Conservation (phyloP, 2,888 invertebrate species). For the Sisyra nigra region DNA sequence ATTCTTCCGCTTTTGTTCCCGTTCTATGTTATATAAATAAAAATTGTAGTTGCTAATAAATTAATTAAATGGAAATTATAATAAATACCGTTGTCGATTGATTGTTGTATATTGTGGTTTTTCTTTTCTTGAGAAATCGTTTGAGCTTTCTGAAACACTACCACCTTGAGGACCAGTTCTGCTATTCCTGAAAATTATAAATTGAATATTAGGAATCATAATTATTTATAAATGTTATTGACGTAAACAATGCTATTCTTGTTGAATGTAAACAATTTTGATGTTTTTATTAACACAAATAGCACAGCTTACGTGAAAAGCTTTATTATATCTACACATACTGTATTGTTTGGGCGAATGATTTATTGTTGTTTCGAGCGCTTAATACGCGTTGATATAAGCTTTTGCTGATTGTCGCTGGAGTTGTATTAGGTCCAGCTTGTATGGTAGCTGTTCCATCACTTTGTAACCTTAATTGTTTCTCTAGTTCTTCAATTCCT, state of each 20-base stretch:
- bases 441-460: slow-evolving; percentile 33
- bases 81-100: slow-evolving; percentile 20
- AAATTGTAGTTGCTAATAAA: too few species aligned
- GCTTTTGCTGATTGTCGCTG: slow-evolving; percentile 53
- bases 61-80: not conserved
- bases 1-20: slow-evolving; percentile 13
- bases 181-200: slow-evolving; percentile 34
- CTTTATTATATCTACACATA: too few species aligned
- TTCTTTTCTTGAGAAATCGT: slow-evolving; percentile 21
- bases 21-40: too few species aligned
- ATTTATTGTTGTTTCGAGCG: slow-evolving; percentile 11
- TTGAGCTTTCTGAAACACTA: slow-evolving; percentile 28
- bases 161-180: slow-evolving; percentile 40
- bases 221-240: too few species aligned
- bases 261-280: too few species aligned
- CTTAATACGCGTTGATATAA: slow-evolving; percentile 60
- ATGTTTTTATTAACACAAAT: too few species aligned
- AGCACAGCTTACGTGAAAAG: too few species aligned
- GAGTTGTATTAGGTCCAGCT: slow-evolving; percentile 33
- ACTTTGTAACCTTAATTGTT: slow-evolving; percentile 44
- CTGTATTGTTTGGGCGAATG: not conserved
- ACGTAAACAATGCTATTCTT: too few species aligned
- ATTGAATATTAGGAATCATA: too few species aligned
- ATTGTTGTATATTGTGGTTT: slow-evolving; percentile 27
- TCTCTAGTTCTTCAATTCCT: slow-evolving; percentile 73